Evolutionary conservation across 2,888 invertebrate genomes (phyloP), one percentile per base, ranked within the genome.

Genomic region (Oegoconia quadripuncta): DNA sequence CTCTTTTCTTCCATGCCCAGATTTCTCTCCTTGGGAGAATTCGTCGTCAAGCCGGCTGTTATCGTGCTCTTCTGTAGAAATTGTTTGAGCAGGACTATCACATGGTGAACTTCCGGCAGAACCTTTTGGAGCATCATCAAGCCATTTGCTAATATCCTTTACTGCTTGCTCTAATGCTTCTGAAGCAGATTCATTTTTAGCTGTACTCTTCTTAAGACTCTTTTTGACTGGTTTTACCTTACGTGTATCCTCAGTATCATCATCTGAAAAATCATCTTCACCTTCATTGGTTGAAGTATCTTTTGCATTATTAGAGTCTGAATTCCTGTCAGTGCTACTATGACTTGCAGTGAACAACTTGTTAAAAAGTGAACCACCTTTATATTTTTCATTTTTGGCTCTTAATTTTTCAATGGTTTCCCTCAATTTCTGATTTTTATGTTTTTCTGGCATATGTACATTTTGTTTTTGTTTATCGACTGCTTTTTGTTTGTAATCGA

Each of bases 121-220:
- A 45, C 92, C 90, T 52, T 92, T 91, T 0, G 95, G 95, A 0
- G 95, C 93, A 56, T 95, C 95, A 60, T 95, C 95, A 42, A 96
- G 77, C 95, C 95, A 96, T 60, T 95, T 95, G 67, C 94, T 95
- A 27, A 96, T 95, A 67, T 96, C 96, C 89, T 96, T 93, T 0
- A 93, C 86, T 12, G 93, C 94, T 80, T 94, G 93, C 50, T 88
- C 86, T 36, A 86, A 59, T 20, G 82, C 87, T 60, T 86, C 79
- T 28, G 90, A 90, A 16, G 90, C 90, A 13, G 88, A 89, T 59
- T 89, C 89, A 52, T 88, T 90, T 54, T 88, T 89, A 28, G 82
- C 84, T 5, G 78, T 66, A 55, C 71, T 81, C 53, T 88, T 88
- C 49, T 80, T 87, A n/a, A 66, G 65, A 11, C 60, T 63, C 59